These are phyloP conservation scores for Myathropa florea DNA, from an alignment of 2,888 invertebrate species.

Conservation along the genomic window DNA sequence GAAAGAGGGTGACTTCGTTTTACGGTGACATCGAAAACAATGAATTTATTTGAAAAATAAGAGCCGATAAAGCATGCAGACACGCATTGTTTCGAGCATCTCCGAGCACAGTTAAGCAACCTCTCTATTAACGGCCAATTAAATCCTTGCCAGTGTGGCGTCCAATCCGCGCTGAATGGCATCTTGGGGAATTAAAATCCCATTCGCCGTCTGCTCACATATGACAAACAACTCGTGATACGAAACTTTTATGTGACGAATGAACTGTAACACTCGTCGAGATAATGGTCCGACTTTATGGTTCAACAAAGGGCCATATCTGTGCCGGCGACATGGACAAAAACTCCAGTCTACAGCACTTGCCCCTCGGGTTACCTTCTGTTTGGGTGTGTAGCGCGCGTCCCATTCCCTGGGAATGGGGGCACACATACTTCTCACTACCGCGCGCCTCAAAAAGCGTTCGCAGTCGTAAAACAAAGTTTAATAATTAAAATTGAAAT, in stretches of 20 bases:
- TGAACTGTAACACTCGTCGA: neutral
- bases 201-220: neutral
- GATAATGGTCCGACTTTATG: slow-evolving; percentile 36
- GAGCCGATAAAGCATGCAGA: neutral
- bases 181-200: neutral
- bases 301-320: slow-evolving; percentile 2
- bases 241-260: slow-evolving; percentile 8
- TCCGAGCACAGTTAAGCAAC: neutral
- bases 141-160: neutral
- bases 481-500: neutral
- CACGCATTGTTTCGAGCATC: neutral
- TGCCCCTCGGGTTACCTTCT: neutral
- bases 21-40: no score
- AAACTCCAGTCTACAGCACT: neutral
- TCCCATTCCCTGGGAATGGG: neutral
- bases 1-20: neutral
- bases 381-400: neutral
- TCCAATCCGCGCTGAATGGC: neutral
- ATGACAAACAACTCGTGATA: neutral
- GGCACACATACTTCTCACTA: neutral
- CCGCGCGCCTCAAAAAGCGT: neutral
- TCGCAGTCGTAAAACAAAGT: neutral
- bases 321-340: neutral
- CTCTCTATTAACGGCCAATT: neutral
- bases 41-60: neutral